Percentiles rank a stretch among this genome's conserved stretches.
Evolutionary conservation across 2,797 vertebrate species (phyloP).

Genomic region (Micropoecilia bifurca): DNA sequence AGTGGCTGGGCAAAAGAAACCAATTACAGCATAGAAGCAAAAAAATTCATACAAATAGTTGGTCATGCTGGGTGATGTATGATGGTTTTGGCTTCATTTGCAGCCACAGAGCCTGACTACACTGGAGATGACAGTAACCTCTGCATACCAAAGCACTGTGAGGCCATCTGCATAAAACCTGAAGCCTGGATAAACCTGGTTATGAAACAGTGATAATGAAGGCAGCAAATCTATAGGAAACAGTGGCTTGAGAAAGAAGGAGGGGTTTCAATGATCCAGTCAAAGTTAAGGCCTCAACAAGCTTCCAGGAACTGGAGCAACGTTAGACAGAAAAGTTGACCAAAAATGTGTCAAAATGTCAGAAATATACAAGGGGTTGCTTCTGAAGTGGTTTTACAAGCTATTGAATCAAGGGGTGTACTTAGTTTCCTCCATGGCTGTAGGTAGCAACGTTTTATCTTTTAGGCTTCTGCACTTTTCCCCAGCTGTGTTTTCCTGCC

Average conservation of each 20-base stretch:
- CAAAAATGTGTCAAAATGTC: not conserved
- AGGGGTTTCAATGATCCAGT: not conserved
- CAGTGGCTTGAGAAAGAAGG: not conserved
- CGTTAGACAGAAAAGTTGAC: not conserved
- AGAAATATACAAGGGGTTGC: not conserved
- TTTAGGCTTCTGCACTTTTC: not conserved
- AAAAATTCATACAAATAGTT: too few species aligned
- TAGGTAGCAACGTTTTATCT: not conserved
- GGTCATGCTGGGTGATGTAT: too few species aligned
- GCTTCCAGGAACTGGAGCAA: not conserved
- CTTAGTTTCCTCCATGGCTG: not conserved
- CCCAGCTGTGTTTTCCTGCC: conserved; percentile 1
- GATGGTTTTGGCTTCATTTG: not conserved
- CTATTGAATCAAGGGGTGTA: not conserved
- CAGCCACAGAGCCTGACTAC: not conserved
- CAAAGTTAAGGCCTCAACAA: not conserved
- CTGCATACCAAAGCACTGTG: not conserved
- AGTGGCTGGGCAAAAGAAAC: too few species aligned
- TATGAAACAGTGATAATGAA: not conserved
- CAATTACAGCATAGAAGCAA: not conserved
- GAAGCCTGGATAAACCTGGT: not conserved
- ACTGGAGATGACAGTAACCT: not conserved
- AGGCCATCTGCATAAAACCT: not conserved
- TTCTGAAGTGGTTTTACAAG: not conserved
- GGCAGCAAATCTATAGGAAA: not conserved